Evolutionary conservation across 2,113 vertebrate species (phyloP).

Genomic region (Megalops atlanticus): DNA sequence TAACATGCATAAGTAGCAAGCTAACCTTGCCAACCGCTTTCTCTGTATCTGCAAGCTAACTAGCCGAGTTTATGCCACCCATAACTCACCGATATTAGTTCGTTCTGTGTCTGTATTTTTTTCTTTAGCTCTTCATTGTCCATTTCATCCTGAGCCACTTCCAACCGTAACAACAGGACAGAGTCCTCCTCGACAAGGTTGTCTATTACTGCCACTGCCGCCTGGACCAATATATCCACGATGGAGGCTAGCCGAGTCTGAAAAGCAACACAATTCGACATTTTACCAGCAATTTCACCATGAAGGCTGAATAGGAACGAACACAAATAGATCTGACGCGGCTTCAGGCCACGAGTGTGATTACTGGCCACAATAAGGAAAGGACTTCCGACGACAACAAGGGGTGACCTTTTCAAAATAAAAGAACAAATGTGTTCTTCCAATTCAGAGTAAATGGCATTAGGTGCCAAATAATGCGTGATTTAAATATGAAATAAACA

Average conservation of each 20-base stretch:
- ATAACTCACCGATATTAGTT: constrained; percentile 55
- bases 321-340: neutral
- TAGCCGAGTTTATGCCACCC: neutral
- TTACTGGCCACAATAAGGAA: no score
- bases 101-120: constrained; percentile 27
- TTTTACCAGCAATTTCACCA: constrained; percentile 33
- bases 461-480: no score
- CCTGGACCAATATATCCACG: constrained; percentile 66
- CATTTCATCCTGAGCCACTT: neutral
- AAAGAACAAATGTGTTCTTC: no score
- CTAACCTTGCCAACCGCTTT: neutral
- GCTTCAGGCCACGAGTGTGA: no score
- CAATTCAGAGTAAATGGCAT: no score
- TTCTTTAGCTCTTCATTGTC: neutral
- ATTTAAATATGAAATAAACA: no score
- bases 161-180: constrained; percentile 1
- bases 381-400: no score
- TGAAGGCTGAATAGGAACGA: neutral
- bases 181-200: constrained; percentile 53
- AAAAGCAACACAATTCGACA: constrained; percentile 54
- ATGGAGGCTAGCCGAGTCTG: constrained; percentile 62
- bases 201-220: constrained; percentile 63
- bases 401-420: no score
- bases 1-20: neutral
- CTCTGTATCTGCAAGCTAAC: neutral